Percentiles rank a stretch among this genome's conserved stretches.
Evolutionary conservation across 1,140 invertebrate genomes (phyloP).

Genomic region (Arion vulgaris): DNA sequence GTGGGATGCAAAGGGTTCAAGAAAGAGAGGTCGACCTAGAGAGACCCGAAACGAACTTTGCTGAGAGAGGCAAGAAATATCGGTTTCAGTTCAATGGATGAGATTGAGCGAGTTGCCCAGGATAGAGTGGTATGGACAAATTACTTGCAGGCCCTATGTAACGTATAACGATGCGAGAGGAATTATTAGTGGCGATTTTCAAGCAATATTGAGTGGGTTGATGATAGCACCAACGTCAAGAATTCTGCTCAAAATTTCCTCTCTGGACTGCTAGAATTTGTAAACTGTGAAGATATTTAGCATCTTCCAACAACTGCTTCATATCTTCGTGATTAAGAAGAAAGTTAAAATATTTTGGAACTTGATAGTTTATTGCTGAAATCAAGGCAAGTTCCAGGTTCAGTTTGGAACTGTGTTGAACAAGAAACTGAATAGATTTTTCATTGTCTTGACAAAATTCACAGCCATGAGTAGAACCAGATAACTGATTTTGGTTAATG

Average conservation of each 20-base stretch:
- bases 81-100: too few relatives aligned
- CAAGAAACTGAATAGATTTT: not conserved
- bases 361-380: not conserved
- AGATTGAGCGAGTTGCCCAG: too few relatives aligned
- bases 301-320: too few relatives aligned
- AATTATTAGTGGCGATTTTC: not conserved
- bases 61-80: too few relatives aligned
- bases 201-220: not conserved
- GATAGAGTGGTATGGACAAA: too few relatives aligned
- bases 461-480: not conserved
- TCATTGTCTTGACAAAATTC: not conserved
- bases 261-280: not conserved
- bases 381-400: not conserved
- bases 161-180: too few relatives aligned
- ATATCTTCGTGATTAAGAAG: not conserved
- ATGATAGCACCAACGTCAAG: not conserved
- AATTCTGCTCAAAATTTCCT: not conserved
- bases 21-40: too few relatives aligned
- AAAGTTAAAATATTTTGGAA: not conserved
- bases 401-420: not conserved
- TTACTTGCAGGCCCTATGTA: too few relatives aligned
- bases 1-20: too few relatives aligned
- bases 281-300: not conserved
- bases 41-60: too few relatives aligned
- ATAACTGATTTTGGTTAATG: not conserved